Percentiles rank a stretch among this genome's conserved stretches.
Conservation (phyloP, 2,797 vertebrate species). For the Rhynchotus rufescens region DNA sequence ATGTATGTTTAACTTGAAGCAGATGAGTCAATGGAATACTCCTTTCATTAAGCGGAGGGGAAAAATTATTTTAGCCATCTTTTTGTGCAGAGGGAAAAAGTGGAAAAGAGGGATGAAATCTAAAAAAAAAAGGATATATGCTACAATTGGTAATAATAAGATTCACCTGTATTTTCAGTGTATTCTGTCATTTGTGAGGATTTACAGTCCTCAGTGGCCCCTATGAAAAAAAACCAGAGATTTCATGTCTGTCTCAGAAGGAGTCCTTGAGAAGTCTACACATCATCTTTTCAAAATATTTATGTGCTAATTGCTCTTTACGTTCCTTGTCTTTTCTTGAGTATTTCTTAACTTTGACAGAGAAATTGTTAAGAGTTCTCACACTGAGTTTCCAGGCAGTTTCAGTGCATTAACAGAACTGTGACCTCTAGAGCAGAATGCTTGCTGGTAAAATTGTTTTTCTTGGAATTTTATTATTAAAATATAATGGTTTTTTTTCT, state of each 20-base stretch:
- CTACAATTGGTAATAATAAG: neutral
- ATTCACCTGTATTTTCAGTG: neutral
- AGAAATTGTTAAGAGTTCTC: slow-evolving; percentile 1
- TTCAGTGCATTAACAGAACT: slow-evolving; percentile 13
- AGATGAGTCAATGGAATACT: slow-evolving; percentile 16
- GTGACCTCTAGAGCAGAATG: slow-evolving; percentile 35
- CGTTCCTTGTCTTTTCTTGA: neutral
- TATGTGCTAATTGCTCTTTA: neutral
- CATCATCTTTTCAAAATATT: neutral
- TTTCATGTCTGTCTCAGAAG: neutral
- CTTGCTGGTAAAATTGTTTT: slow-evolving; percentile 50
- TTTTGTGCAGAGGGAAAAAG: neutral
- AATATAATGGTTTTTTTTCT: slow-evolving; percentile 22
- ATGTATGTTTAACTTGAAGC: slow-evolving; percentile 14
- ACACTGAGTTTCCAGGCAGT: slow-evolving; percentile 1
- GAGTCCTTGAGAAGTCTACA: neutral
- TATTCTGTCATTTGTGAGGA: neutral
- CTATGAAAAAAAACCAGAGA: neutral
- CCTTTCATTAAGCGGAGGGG: neutral
- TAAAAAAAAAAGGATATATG: neutral
- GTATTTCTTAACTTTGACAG: slow-evolving; percentile 14
- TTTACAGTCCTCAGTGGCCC: neutral
- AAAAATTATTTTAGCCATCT: slow-evolving; percentile 9
- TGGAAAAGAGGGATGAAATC: neutral
- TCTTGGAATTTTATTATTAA: slow-evolving; percentile 56